Percentiles rank a stretch among this genome's conserved stretches.
Conservation (phyloP, 2,797 vertebrate species). For the Scolopax rusticola region DNA sequence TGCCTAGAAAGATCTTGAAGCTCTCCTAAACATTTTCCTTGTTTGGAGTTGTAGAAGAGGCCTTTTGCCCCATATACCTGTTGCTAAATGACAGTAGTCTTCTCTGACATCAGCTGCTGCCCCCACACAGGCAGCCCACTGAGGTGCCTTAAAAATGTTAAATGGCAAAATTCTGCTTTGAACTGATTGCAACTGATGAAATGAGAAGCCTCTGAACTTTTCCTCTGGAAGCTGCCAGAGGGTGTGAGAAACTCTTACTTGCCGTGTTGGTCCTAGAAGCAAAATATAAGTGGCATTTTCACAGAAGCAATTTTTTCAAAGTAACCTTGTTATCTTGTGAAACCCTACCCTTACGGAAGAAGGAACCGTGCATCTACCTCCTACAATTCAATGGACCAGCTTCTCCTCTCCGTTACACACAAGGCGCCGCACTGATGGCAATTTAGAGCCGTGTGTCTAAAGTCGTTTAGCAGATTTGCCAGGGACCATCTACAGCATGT, state of each 20-base stretch:
- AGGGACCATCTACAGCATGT: neutral
- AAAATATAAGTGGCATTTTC: conserved; percentile 56
- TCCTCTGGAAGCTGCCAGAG: conserved; percentile 33
- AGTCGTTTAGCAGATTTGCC: neutral
- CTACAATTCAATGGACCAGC: neutral
- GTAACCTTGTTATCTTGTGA: conserved; percentile 32
- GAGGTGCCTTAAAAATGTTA: conserved; percentile 38
- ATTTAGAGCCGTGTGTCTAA: neutral
- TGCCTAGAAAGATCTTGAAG: neutral
- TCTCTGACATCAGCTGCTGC: conserved; percentile 15
- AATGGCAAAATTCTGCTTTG: conserved; percentile 26
- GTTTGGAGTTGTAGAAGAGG: conserved; percentile 6
- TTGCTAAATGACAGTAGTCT: conserved; percentile 3
- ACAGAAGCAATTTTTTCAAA: neutral
- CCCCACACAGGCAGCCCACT: conserved; percentile 5
- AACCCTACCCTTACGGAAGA: neutral
- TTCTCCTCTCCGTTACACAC: neutral
- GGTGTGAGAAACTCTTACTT: conserved; percentile 47
- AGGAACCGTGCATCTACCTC: neutral
- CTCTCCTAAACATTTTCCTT: neutral
- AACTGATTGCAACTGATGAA: conserved; percentile 17
- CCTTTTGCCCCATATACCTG: neutral
- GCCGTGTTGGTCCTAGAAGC: conserved; percentile 18
- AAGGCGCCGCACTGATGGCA: neutral
- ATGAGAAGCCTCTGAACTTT: conserved; percentile 35